These are phyloP conservation scores for Harlomillsia oculata DNA, from an alignment of 1,140 invertebrate genomes.

Conservation along the genomic window DNA sequence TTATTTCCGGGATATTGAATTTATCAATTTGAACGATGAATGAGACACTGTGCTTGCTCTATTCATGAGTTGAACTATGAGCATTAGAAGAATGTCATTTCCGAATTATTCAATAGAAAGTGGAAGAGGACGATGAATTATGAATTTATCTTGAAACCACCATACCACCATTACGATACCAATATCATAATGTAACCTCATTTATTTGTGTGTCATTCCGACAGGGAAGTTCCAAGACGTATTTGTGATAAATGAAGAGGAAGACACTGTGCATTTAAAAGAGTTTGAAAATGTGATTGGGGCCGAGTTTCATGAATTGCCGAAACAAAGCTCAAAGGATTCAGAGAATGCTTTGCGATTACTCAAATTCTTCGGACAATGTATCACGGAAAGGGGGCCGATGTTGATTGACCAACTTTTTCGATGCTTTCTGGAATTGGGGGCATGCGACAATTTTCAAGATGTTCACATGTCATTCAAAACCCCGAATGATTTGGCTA, in stretches of 20 bases:
- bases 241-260: slow-evolving; percentile 54
- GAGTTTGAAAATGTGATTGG: slow-evolving; percentile 58
- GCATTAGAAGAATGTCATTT: slow-evolving; percentile 6
- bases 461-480: slow-evolving; percentile 67
- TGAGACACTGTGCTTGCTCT: too few relatives aligned
- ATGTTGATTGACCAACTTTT: slow-evolving; percentile 77
- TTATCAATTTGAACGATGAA: too few relatives aligned
- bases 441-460: slow-evolving; percentile 41
- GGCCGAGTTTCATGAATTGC: slow-evolving; percentile 2
- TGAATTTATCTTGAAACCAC: too few relatives aligned
- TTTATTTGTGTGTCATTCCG: too few relatives aligned
- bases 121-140: too few relatives aligned
- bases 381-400: slow-evolving; percentile 63
- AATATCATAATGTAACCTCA: too few relatives aligned
- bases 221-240: too few relatives aligned
- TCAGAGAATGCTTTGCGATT: slow-evolving; percentile 59
- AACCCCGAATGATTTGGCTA: slow-evolving; percentile 69
- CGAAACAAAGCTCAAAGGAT: slow-evolving; percentile 67
- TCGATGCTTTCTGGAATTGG: slow-evolving; percentile 59
- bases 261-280: slow-evolving; percentile 50
- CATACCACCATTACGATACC: too few relatives aligned
- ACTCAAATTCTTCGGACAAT: slow-evolving; percentile 67
- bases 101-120: too few relatives aligned
- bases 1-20: slow-evolving; percentile 1
- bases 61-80: too few relatives aligned